Percentiles rank a stretch among this genome's conserved stretches.
These are phyloP conservation scores for Trachelus stipa DNA, from an alignment of 2,888 invertebrate species.

Conservation along the genomic window DNA sequence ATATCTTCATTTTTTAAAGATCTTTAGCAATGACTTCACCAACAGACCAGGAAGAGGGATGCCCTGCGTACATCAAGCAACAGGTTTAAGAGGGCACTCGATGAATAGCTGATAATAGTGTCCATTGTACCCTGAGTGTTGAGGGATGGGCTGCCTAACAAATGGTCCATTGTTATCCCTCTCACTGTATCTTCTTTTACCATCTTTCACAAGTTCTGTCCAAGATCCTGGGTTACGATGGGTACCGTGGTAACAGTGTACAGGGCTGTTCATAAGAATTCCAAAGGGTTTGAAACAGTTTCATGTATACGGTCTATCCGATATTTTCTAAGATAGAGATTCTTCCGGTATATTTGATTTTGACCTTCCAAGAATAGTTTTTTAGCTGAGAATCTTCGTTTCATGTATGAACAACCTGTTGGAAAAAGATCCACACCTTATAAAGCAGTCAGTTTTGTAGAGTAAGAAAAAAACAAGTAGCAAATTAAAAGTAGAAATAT, in stretches of 20 bases:
- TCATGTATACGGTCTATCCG: neutral
- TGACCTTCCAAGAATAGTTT: neutral
- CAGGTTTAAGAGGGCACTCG: conserved; percentile 43
- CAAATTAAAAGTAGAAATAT: neutral
- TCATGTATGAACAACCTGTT: neutral
- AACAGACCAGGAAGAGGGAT: conserved; percentile 1
- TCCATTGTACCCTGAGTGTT: conserved; percentile 51
- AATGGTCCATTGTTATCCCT: conserved; percentile 59
- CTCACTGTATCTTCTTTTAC: conserved; percentile 26
- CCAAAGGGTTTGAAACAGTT: conserved; percentile 30
- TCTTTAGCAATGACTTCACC: neutral
- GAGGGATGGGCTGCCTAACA: conserved; percentile 49
- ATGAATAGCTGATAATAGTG: conserved; percentile 59
- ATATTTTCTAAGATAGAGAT: neutral
- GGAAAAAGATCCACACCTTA: neutral
- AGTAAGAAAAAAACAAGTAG: neutral
- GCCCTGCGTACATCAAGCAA: conserved; percentile 26
- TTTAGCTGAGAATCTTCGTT: neutral
- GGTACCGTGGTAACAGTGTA: conserved; percentile 33
- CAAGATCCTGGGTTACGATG: conserved; percentile 1
- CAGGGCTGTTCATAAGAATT: conserved; percentile 45
- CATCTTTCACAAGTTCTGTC: conserved; percentile 17
- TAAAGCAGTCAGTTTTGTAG: neutral
- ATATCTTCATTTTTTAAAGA: conserved; percentile 44
- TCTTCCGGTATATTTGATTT: neutral